Evolutionary conservation across 1,140 invertebrate species (phyloP), one percentile per base, ranked within the genome.

Genomic region (Babylonia areolata): DNA sequence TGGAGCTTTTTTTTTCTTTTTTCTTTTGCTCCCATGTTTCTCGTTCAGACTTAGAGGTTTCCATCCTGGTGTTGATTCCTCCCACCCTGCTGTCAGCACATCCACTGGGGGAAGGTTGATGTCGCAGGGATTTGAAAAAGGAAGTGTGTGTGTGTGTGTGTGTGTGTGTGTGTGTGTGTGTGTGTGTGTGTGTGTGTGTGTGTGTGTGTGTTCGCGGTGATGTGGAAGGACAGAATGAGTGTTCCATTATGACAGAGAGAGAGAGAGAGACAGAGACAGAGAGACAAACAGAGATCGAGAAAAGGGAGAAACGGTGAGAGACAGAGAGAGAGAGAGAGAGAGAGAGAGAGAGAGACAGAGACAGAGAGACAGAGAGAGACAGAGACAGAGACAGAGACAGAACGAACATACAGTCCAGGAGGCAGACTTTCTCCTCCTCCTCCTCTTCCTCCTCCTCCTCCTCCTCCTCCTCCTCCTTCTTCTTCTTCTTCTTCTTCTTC

Each of bases 291-390:
- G 58, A 64, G 12, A n/a, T n/a, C n/a, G n/a, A n/a, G n/a, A n/a
- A 64, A 23, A 64, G 12, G 28, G 40, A 37, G 28, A 42, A 17
- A 37, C 23, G 51, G 80, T 46, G 79, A 64, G 9, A 64, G 58
- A 64, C 17, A 64, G 9, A 64, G 58, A 80, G 3, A 28, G 23
- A 20, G 39, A 42, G 79, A 81, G 5, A 81, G 79, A 46, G 79
- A 46, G 79, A 42, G 79, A 46, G 37, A 81, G 79, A 81, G 40
- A 81, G 5, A 81, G 79, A 81, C 20, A 81, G 37, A 81, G 79
- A 81, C 37, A 81, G 79, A 81, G 79, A 81, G 37, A 81, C 1
- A 81, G 80, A 81, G 80, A 81, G 80, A 81, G 2, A 81, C 39
- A 81, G 39, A 81, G 80, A 81, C 1, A 81, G 51, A 81, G 80